These are phyloP conservation scores for Caenorhabditis sulstoni DNA, from an alignment of 2,888 invertebrate species.

Conservation along the genomic window DNA sequence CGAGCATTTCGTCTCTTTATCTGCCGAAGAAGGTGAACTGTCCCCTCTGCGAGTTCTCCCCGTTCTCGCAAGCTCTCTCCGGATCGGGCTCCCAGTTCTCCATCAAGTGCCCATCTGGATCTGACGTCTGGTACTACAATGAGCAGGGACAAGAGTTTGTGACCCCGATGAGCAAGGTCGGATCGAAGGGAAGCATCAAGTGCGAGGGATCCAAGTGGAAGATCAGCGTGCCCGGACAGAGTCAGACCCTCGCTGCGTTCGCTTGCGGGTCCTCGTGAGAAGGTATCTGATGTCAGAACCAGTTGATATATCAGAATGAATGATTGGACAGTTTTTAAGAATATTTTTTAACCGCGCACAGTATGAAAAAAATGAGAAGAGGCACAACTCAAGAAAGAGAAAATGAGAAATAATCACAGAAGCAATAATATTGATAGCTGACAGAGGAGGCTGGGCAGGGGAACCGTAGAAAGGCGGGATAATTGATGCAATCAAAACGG, in stretches of 20 bases:
- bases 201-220: conserved; percentile 51
- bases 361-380: not conserved
- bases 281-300: conserved; percentile 6
- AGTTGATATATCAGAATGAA: too few species aligned
- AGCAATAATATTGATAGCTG: conserved; percentile 1
- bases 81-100: conserved; percentile 29
- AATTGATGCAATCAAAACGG: conserved; percentile 3
- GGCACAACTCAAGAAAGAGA: conserved; percentile 5
- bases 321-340: too few species aligned
- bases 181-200: conserved; percentile 26
- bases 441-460: not conserved
- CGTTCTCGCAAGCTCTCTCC: conserved; percentile 11
- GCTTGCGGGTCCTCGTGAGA: conserved; percentile 27
- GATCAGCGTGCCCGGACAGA: conserved; percentile 41
- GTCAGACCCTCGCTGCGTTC: conserved; percentile 28
- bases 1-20: conserved; percentile 12
- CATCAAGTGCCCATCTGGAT: conserved; percentile 25
- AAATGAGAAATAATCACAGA: conserved; percentile 5
- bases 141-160: conserved; percentile 34
- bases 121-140: conserved; percentile 48
- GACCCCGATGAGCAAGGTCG: conserved; percentile 33
- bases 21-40: conserved; percentile 22
- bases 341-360: too few species aligned
- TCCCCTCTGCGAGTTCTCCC: conserved; percentile 31
- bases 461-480: conserved; percentile 8